Conservation (phyloP, 2,797 vertebrate genomes). For the Siniperca undulata region DNA sequence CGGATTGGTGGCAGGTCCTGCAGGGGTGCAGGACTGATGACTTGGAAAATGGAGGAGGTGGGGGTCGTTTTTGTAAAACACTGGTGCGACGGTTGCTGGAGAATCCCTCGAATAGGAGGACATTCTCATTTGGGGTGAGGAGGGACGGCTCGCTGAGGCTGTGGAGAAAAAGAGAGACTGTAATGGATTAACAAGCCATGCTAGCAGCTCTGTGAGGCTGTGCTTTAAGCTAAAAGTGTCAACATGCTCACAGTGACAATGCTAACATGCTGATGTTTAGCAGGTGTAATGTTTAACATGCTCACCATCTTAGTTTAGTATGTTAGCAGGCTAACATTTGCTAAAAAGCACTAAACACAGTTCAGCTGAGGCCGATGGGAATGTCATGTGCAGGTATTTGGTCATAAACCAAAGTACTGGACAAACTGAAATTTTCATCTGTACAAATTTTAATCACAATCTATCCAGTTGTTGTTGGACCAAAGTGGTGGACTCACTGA, state of each 20-base stretch:
- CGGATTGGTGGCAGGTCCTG: constrained; percentile 31
- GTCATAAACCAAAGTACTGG: no score
- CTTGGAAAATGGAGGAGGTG: constrained; percentile 45
- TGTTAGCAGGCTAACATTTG: not conserved
- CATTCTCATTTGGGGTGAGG: constrained; percentile 47
- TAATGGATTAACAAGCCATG: not conserved
- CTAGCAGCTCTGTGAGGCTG: not conserved
- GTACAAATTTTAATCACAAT: not conserved
- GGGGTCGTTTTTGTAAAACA: constrained; percentile 42
- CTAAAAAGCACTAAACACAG: not conserved
- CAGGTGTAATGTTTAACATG: no score
- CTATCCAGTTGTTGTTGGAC: not conserved
- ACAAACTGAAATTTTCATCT: no score
- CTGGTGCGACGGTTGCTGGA: constrained; percentile 41
- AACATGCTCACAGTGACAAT: no score
- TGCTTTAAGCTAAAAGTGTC: not conserved
- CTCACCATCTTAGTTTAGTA: no score
- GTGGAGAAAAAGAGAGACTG: constrained; percentile 13
- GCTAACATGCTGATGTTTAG: no score
- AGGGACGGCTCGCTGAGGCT: constrained; percentile 79
- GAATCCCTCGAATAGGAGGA: constrained; percentile 39
- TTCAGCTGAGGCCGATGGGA: no score
- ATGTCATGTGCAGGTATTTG: no score
- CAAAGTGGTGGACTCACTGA: not conserved
- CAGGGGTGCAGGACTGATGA: constrained; percentile 32